Conservation (phyloP, 2,797 vertebrate genomes). For the Eleutherodactylus coqui region DNA sequence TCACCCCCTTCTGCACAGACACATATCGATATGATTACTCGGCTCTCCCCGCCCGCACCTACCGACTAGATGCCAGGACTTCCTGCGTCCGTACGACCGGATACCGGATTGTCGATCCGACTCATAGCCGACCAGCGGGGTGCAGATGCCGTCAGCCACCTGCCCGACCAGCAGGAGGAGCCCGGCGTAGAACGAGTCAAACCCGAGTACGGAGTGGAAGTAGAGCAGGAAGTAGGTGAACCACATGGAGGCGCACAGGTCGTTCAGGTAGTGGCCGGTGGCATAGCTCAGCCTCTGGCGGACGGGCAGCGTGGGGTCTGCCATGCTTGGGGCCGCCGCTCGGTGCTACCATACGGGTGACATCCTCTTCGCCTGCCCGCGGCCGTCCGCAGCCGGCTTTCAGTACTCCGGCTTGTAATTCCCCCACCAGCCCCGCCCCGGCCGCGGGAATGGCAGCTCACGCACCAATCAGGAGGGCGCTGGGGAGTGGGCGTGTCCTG, state of each 20-base stretch:
- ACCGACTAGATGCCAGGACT: constrained; percentile 92
- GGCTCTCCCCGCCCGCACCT: no score
- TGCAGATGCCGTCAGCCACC: constrained; percentile 86
- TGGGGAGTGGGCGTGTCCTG: not conserved
- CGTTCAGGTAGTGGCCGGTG: constrained; percentile 90
- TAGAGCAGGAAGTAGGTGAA: constrained; percentile 93
- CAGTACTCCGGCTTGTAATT: not conserved
- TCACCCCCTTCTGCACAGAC: no score
- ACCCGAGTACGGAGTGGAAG: constrained; percentile 88
- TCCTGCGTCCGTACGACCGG: constrained; percentile 86
- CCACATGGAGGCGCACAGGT: constrained; percentile 94
- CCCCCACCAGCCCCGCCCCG: not conserved
- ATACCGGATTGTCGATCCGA: constrained; percentile 81
- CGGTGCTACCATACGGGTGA: no score
- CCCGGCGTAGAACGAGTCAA: constrained; percentile 83
- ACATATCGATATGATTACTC: no score
- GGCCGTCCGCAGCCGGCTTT: no score
- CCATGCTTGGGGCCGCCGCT: no score
- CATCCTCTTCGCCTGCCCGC: no score
- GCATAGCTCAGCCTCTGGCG: constrained; percentile 80
- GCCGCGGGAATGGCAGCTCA: not conserved
- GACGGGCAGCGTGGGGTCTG: constrained; percentile 69
- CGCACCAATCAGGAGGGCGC: not conserved
- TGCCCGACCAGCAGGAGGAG: constrained; percentile 86
- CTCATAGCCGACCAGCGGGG: constrained; percentile 89